These are phyloP conservation scores for Tiaroga cobitis DNA, from an alignment of 2,797 vertebrate genomes.

Conservation along the genomic window DNA sequence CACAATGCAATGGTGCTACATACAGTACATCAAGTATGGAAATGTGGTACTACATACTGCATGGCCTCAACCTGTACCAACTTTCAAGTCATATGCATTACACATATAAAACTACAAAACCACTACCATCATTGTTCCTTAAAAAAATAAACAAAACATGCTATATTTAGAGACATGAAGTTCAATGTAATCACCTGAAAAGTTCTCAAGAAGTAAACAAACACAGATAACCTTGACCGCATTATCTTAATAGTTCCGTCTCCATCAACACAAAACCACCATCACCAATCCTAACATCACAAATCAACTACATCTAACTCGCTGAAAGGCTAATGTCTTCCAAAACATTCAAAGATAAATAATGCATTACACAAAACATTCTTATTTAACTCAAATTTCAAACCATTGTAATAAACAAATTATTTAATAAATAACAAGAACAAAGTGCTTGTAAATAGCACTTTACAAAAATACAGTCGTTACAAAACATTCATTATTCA, in stretches of 20 bases:
- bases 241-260: neutral
- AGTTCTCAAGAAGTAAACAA: slow-evolving; percentile 27
- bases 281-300: slow-evolving; percentile 13
- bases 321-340: neutral
- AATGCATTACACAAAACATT: slow-evolving; percentile 3
- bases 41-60: no score
- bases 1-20: slow-evolving; percentile 29
- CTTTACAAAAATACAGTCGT: slow-evolving; percentile 68
- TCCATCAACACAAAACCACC: slow-evolving; percentile 19
- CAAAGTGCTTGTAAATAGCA: slow-evolving; percentile 76
- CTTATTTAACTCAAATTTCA: slow-evolving; percentile 8
- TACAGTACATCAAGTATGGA: slow-evolving; percentile 39
- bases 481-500: slow-evolving; percentile 65
- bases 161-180: slow-evolving; percentile 30
- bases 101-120: slow-evolving; percentile 24
- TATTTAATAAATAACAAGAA: slow-evolving; percentile 63
- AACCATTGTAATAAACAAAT: slow-evolving; percentile 36
- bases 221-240: neutral
- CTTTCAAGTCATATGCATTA: slow-evolving; percentile 47
- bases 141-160: slow-evolving; percentile 45
- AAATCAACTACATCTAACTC: neutral
- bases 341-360: slow-evolving; percentile 30
- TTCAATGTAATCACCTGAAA: slow-evolving; percentile 26
- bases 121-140: slow-evolving; percentile 34
- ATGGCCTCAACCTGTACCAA: slow-evolving; percentile 35